Conservation (phyloP, 2,797 vertebrate genomes). For the Coendou prehensilis region DNA sequence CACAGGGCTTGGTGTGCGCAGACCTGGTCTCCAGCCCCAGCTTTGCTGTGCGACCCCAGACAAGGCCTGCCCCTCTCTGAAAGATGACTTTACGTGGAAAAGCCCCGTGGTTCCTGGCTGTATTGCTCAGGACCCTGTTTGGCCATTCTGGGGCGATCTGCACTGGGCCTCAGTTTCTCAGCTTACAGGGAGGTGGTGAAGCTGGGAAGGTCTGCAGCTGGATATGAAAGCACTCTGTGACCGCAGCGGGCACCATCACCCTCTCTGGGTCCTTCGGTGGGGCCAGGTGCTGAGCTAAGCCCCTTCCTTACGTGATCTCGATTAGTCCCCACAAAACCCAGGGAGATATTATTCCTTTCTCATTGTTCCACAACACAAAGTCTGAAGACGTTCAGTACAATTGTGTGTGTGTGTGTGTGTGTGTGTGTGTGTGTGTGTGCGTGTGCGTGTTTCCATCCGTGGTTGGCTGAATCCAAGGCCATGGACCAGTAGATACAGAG, state of each 20-base stretch:
- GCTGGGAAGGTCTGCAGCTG: accelerated
- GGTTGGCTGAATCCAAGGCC: not conserved
- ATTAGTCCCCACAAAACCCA: not conserved
- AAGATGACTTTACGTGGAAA: not conserved
- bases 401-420: too few relatives aligned
- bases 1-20: not conserved
- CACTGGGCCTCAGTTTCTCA: not conserved
- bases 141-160: not conserved
- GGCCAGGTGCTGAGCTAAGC: not conserved
- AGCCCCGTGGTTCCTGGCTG: not conserved
- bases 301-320: not conserved
- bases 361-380: not conserved
- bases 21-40: not conserved
- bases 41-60: not conserved
- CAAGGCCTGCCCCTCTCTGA: not conserved
- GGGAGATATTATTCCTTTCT: not conserved
- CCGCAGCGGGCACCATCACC: accelerated
- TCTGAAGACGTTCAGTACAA: not conserved
- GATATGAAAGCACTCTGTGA: not conserved
- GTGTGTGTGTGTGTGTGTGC: too few relatives aligned
- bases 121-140: not conserved
- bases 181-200: not conserved
- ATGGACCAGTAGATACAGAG: too few relatives aligned
- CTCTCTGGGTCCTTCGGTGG: not conserved
- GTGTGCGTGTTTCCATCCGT: too few relatives aligned